These are phyloP conservation scores for Cabera pusaria DNA, from an alignment of 2,888 invertebrate species.

Conservation along the genomic window DNA sequence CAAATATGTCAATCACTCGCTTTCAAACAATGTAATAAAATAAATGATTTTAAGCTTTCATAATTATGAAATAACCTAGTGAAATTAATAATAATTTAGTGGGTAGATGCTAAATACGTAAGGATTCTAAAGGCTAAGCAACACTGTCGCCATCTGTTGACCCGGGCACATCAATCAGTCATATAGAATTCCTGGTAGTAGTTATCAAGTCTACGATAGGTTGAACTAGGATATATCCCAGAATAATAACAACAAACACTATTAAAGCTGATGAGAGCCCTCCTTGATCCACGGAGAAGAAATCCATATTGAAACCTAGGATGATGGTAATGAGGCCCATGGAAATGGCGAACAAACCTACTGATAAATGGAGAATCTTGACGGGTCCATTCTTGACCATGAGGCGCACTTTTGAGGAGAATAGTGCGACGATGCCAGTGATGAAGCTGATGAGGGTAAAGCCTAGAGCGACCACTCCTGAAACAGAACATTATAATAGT, in stretches of 20 bases:
- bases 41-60: too few relatives aligned
- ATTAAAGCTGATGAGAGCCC: conserved; percentile 62
- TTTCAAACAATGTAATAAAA: too few relatives aligned
- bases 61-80: too few relatives aligned
- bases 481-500: conserved; percentile 28
- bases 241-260: conserved; percentile 54
- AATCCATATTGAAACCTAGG: conserved; percentile 70
- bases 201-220: conserved; percentile 64
- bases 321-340: conserved; percentile 77
- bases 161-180: conserved; percentile 53
- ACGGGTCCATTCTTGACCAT: conserved; percentile 70
- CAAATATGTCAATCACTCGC: conserved; percentile 29
- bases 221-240: conserved; percentile 61
- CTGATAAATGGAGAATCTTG: conserved; percentile 78
- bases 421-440: conserved; percentile 75
- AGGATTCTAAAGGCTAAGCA: conserved; percentile 39
- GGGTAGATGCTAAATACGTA: too few relatives aligned
- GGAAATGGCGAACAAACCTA: conserved; percentile 73
- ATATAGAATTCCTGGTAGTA: conserved; percentile 57
- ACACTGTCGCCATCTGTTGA: conserved; percentile 58
- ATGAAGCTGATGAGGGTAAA: conserved; percentile 70
- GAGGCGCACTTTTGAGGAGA: conserved; percentile 75
- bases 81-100: too few relatives aligned
- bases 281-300: conserved; percentile 51
- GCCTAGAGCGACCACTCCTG: conserved; percentile 78